phyloP scores from a whole-genome alignment of 2,113 vertebrate genomes.

The Brachyhypopomus occidentalis region DNA sequence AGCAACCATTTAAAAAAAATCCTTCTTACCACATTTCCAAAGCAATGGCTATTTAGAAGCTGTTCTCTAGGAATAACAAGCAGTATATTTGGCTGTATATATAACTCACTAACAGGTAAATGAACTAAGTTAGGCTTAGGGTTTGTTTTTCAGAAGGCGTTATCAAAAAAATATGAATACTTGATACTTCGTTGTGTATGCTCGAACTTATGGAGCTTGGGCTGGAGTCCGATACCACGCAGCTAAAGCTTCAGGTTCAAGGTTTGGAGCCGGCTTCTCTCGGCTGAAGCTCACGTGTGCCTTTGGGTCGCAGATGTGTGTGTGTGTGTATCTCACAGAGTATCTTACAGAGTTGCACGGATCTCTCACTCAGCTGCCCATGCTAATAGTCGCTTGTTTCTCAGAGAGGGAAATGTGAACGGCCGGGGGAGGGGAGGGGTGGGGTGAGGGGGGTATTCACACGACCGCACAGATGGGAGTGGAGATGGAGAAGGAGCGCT shows the following conservation, averaged over 20 bases:
- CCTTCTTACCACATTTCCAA: slow-evolving; percentile 25
- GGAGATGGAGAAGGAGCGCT: slow-evolving; percentile 58
- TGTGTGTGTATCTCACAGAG: too few species aligned
- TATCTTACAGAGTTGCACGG: slow-evolving; percentile 70
- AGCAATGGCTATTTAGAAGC: not conserved
- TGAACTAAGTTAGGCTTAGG: not conserved
- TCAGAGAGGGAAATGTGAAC: slow-evolving; percentile 64
- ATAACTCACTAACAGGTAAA: slow-evolving; percentile 18
- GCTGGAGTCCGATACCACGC: too few species aligned
- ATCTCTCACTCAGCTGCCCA: slow-evolving; percentile 74
- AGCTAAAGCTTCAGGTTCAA: too few species aligned
- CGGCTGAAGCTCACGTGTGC: too few species aligned
- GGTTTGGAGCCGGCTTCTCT: too few species aligned
- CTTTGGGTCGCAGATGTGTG: too few species aligned
- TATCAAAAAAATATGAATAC: too few species aligned
- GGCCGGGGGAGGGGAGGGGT: not conserved
- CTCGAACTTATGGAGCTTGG: too few species aligned
- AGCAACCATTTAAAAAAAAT: slow-evolving; percentile 18
- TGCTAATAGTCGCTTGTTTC: slow-evolving; percentile 59
- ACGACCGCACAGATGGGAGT: slow-evolving; percentile 64
- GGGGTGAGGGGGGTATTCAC: slow-evolving; percentile 1
- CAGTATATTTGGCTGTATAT: slow-evolving; percentile 6
- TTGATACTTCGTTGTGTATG: too few species aligned
- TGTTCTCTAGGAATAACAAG: not conserved
- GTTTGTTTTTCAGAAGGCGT: not conserved